Conservation (phyloP, 2,113 vertebrate genomes). For the Melanocharis versteri region DNA sequence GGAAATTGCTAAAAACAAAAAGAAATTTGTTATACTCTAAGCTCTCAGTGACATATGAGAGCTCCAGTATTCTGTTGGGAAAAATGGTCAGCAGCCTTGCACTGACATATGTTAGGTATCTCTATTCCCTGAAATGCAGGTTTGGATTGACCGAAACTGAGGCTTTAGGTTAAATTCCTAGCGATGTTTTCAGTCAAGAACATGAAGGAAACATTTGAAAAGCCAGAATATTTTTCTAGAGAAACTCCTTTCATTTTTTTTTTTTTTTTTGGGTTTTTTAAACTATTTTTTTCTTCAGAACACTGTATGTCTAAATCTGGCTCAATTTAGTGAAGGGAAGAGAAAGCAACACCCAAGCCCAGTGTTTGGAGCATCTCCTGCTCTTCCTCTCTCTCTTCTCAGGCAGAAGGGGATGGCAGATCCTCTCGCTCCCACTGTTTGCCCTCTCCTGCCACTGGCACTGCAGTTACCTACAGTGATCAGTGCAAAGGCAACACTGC, state of each 20-base stretch:
- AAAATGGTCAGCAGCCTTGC: neutral
- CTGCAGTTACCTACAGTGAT: neutral
- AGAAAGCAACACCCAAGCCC: neutral
- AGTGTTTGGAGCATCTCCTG: fast-evolving
- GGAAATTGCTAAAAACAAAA: conserved; percentile 36
- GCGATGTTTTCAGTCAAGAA: neutral
- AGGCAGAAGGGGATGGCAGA: neutral
- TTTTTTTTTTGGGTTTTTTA: fast-evolving
- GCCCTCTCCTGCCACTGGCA: neutral
- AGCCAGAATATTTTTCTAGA: neutral
- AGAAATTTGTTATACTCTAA: conserved; percentile 18
- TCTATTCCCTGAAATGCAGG: neutral
- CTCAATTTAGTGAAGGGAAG: neutral
- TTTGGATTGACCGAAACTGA: neutral
- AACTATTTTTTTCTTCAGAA: neutral
- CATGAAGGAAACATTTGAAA: neutral
- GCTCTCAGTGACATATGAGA: neutral
- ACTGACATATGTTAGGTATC: neutral
- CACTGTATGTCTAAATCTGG: neutral
- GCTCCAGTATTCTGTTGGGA: neutral
- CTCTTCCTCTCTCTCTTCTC: neutral
- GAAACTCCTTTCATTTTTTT: neutral
- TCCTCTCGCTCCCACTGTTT: neutral
- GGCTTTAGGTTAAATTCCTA: neutral
- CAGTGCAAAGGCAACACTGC: neutral